These are phyloP conservation scores for Jacana jacana DNA, from an alignment of 2,113 vertebrate species.

Conservation along the genomic window DNA sequence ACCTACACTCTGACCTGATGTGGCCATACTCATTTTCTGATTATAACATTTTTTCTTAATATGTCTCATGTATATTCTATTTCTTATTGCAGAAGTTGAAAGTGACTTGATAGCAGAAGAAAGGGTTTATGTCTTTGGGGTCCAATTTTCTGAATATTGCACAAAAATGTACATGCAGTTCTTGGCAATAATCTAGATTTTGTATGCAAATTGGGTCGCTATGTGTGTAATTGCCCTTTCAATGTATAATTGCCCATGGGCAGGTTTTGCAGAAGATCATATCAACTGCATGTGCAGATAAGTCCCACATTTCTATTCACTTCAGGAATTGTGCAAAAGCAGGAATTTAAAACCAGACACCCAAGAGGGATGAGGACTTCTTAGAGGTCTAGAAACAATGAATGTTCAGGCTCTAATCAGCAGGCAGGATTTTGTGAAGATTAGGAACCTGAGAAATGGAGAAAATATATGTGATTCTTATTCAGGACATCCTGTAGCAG, in stretches of 20 bases:
- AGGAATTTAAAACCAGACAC: constrained; percentile 22
- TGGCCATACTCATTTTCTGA: background rate
- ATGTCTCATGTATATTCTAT: background rate
- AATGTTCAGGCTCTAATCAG: background rate
- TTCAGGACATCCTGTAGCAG: background rate
- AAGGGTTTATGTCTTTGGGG: constrained; percentile 18
- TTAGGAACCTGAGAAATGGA: background rate
- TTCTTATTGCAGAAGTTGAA: background rate
- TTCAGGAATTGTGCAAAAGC: background rate
- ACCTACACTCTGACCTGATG: background rate
- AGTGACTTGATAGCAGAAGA: background rate
- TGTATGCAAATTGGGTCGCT: constrained; percentile 39
- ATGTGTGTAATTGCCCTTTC: constrained; percentile 50
- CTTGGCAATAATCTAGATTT: constrained; percentile 13
- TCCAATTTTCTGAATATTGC: constrained; percentile 19
- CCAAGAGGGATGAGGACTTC: background rate
- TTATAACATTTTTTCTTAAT: background rate
- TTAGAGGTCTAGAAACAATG: background rate
- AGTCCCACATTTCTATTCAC: constrained; percentile 14
- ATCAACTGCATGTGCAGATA: constrained; percentile 4
- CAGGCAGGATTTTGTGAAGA: background rate
- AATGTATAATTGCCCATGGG: constrained; percentile 27
- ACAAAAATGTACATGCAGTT: background rate
- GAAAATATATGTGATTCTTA: background rate
- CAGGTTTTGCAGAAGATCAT: constrained; percentile 28